These are phyloP conservation scores for Chelonus insularis DNA, from an alignment of 1,140 invertebrate genomes.

Conservation along the genomic window DNA sequence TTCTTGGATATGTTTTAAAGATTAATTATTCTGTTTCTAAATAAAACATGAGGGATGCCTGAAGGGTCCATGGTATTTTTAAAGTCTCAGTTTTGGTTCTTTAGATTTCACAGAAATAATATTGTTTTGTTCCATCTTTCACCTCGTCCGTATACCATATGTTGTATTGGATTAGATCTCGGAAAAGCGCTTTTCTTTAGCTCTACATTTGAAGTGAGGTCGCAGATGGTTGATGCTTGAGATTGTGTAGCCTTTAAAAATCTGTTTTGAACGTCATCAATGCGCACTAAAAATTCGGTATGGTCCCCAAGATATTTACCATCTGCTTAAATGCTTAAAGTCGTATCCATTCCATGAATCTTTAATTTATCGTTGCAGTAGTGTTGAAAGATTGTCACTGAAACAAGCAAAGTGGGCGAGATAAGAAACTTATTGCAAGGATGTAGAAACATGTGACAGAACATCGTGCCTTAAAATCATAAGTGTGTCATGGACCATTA, in stretches of 20 bases:
- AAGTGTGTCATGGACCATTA: slow-evolving; percentile 49
- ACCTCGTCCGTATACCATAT: not conserved
- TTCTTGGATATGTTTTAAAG: too few species aligned
- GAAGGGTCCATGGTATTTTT: too few species aligned
- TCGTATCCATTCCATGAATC: not conserved
- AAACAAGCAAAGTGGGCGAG: not conserved
- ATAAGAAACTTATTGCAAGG: not conserved
- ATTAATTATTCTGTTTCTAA: too few species aligned
- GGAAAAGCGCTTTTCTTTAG: too few species aligned
- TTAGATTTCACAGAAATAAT: not conserved
- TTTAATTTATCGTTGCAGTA: slow-evolving; percentile 10
- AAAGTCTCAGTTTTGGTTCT: too few species aligned
- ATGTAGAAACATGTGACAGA: not conserved
- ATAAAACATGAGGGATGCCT: too few species aligned
- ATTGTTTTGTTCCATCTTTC: not conserved
- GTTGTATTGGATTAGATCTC: too few species aligned
- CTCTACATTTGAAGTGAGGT: too few species aligned
- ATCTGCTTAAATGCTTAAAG: not conserved
- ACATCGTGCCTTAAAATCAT: slow-evolving; percentile 22
- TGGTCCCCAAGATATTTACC: not conserved
- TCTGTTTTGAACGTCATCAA: not conserved
- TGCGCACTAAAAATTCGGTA: slow-evolving; percentile 6
- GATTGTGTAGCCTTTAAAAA: too few species aligned
- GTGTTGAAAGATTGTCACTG: not conserved
- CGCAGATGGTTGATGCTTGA: not conserved